Evolutionary conservation across 1,140 invertebrate species (phyloP), one percentile per base, ranked within the genome.

Genomic region (Tachypleus tridentatus): DNA sequence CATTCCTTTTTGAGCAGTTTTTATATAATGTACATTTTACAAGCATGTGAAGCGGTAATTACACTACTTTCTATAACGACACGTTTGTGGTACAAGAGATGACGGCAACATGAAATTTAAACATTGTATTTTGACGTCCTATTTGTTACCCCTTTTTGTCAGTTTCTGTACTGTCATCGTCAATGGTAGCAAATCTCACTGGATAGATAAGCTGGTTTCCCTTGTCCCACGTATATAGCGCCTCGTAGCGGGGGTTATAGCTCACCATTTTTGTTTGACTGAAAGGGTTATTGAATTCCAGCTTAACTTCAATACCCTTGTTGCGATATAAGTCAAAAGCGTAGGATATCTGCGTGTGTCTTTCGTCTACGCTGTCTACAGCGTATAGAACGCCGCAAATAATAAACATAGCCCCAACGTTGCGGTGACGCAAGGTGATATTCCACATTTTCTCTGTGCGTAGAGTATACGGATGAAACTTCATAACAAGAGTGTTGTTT

Each of bases 191-290:
- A 52, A 70, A 90, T 69, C 87, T 82, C 9, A 95, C 85, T 3
- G 92, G 92, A 80, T 94, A 94, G 51, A 90, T 93, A 10, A 98
- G 80, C 73, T 93, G 87, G 74, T 94, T 93, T n/a, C 93, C 93
- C 71, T 86, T 86, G 76, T 98, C 95, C 89, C 91, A 97, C 1
- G 91, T 93, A 75, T 90, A 95, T 49, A 98, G 79, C 74, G 95
- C 89, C 84, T 92, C 76, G 54, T 84, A 87, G 66, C 82, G 82
- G 51, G 89, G 87, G 79, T 96, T 96, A 73, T 97, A 98, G 54
- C 88, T 85, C 3, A 98, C 82, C 80, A 93, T 91, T 3, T 91
- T 93, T 51, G 92, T 96, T 67, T 87, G 87, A 63, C 85, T 81
- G 74, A 95, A 97, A 3, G 93, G 93, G 81, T 97, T 97, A 4